Conservation (phyloP, 2,888 invertebrate species). For the Idaea dimidiata region DNA sequence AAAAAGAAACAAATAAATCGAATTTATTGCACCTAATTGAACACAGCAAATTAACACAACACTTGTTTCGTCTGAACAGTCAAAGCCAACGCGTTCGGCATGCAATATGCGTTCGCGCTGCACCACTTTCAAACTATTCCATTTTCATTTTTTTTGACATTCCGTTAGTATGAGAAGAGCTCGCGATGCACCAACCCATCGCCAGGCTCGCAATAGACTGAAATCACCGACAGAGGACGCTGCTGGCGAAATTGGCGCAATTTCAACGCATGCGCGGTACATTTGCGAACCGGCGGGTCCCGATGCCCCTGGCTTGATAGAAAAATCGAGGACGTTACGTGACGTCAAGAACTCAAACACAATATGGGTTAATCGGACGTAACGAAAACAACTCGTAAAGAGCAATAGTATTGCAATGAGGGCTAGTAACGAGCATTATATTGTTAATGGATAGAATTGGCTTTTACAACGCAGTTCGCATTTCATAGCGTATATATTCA, state of each 20-base stretch:
- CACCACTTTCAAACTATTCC: constrained; percentile 63
- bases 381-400: constrained; percentile 63
- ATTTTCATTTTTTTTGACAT: constrained; percentile 69
- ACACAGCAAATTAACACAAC: constrained; percentile 50
- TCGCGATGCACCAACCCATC: constrained; percentile 70
- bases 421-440: constrained; percentile 4
- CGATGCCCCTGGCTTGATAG: constrained; percentile 71
- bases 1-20: constrained; percentile 27
- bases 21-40: constrained; percentile 27
- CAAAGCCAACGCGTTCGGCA: constrained; percentile 33
- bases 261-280: constrained; percentile 71
- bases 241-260: constrained; percentile 77
- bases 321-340: constrained; percentile 78
- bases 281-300: constrained; percentile 66
- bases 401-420: constrained; percentile 29
- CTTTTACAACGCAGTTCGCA: not conserved
- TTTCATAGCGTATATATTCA: not conserved
- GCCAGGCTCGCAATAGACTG: constrained; percentile 59
- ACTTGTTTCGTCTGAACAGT: constrained; percentile 38
- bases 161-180: constrained; percentile 50
- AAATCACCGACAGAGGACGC: constrained; percentile 72
- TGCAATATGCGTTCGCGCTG: constrained; percentile 37
- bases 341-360: constrained; percentile 72
- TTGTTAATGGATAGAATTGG: not conserved
- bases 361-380: constrained; percentile 72